phyloP scores from a whole-genome alignment of 2,888 invertebrate species.

The Sesamia inferens region DNA sequence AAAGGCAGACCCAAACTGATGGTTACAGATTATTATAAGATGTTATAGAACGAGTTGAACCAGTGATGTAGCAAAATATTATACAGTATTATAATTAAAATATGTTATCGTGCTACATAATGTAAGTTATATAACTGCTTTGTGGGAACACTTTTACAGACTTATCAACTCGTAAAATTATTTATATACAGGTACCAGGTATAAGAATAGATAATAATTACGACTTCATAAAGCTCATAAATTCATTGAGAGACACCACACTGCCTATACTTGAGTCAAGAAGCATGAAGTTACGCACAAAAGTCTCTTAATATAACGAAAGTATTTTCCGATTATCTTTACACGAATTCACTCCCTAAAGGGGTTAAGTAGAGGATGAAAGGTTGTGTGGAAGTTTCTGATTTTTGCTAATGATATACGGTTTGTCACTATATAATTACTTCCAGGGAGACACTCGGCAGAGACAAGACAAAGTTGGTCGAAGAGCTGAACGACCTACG shows the following conservation, averaged over 20 bases:
- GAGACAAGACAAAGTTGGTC: constrained; percentile 91
- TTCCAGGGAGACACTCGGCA: constrained; percentile 91
- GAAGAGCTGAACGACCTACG: constrained; percentile 91
- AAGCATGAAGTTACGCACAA: background rate
- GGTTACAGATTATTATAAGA: no score
- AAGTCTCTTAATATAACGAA: background rate
- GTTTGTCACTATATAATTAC: background rate
- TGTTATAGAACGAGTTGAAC: no score
- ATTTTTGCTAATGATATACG: background rate
- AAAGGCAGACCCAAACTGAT: no score
- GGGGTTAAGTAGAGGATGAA: background rate
- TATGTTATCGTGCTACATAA: no score
- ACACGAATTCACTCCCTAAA: background rate
- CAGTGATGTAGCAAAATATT: no score
- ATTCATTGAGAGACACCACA: background rate
- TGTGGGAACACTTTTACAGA: no score
- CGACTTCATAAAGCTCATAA: background rate
- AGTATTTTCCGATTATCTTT: background rate
- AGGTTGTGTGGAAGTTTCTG: background rate
- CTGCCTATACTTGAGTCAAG: background rate
- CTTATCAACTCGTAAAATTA: no score
- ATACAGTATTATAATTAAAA: no score
- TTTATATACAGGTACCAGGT: no score
- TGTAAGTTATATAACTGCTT: no score
- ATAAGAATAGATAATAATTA: no score